These are phyloP conservation scores for Catharus ustulatus DNA, from an alignment of 2,797 vertebrate genomes.

Conservation along the genomic window DNA sequence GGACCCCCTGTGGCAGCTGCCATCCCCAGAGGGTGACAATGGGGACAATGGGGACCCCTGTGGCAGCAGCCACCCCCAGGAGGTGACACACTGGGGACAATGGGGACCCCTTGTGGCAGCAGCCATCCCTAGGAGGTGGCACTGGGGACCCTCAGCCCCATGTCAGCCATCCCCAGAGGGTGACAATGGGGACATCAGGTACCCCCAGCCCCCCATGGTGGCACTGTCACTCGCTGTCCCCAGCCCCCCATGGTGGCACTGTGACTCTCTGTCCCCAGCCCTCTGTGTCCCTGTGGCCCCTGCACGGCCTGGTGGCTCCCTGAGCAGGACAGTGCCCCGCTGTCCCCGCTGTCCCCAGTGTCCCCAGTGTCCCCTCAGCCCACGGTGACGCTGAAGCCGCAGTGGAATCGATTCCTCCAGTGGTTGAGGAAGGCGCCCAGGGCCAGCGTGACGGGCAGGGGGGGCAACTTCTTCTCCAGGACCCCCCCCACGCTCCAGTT, in stretches of 20 bases:
- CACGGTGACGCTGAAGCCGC: conserved; percentile 81
- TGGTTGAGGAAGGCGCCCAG: conserved; percentile 95
- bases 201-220: not conserved
- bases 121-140: too few species aligned
- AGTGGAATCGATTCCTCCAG: conserved; percentile 91
- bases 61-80: too few species aligned
- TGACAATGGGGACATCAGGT: too few species aligned
- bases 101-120: too few species aligned
- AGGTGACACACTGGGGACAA: not conserved
- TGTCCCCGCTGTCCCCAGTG: not conserved
- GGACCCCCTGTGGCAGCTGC: too few species aligned
- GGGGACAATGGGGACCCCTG: not conserved
- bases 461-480: conserved; percentile 90
- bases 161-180: too few species aligned
- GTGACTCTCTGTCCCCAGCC: not conserved
- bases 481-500: conserved; percentile 93
- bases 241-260: too few species aligned
- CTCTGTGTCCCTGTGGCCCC: not conserved
- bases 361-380: conserved; percentile 64
- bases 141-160: too few species aligned
- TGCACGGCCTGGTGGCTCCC: not conserved
- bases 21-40: not conserved
- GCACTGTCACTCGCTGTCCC: not conserved
- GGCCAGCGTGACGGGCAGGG: conserved; percentile 91
- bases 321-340: not conserved